Percentiles rank a stretch among this genome's conserved stretches.
These are phyloP conservation scores for Erpornis zantholeuca DNA, from an alignment of 2,113 vertebrate genomes.

Conservation along the genomic window DNA sequence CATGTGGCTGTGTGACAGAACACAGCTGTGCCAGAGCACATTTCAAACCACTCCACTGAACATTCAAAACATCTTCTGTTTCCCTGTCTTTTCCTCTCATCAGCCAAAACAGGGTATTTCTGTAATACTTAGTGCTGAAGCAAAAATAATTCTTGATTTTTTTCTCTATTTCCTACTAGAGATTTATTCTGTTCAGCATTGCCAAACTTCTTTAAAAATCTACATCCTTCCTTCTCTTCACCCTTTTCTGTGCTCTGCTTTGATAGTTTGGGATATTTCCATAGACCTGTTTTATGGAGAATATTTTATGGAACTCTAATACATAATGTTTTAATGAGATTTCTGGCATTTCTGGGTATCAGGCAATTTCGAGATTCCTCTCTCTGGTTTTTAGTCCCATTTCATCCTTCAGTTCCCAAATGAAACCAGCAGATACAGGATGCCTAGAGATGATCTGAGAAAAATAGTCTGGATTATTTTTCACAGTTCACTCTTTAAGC, in stretches of 20 bases:
- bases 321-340: background rate
- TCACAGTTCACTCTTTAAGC: background rate
- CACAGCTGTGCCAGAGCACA: background rate
- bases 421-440: background rate
- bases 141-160: background rate
- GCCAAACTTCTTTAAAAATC: background rate
- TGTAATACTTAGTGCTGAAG: background rate
- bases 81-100: background rate
- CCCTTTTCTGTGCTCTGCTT: background rate
- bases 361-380: background rate
- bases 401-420: background rate
- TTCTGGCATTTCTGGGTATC: background rate
- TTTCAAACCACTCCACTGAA: background rate
- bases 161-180: rapidly evolving
- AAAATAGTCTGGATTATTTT: background rate
- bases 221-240: background rate
- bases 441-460: background rate
- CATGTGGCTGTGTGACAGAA: background rate
- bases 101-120: background rate
- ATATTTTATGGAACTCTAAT: background rate
- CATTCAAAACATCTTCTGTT: background rate
- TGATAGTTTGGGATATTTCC: background rate
- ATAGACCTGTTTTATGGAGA: background rate
- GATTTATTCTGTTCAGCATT: background rate
- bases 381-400: background rate